Percentiles rank a stretch among this genome's conserved stretches.
Evolutionary conservation across 2,113 vertebrate genomes (phyloP).

Genomic region (Tricholaema leucomelas): DNA sequence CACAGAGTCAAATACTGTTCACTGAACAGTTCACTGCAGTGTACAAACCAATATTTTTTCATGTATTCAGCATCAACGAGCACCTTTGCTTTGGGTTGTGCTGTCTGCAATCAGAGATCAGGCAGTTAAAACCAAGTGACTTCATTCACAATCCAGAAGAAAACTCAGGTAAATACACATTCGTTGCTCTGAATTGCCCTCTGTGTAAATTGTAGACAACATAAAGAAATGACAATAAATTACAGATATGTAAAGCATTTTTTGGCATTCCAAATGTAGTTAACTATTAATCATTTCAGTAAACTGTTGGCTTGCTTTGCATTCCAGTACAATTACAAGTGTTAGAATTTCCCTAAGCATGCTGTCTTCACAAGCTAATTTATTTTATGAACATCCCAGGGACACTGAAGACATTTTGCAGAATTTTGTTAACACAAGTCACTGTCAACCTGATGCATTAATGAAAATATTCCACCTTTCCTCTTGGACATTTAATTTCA

Average conservation of each 20-base stretch:
- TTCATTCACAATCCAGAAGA: background rate
- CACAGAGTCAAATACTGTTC: background rate
- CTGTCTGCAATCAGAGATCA: background rate
- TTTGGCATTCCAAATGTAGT: constrained; percentile 45
- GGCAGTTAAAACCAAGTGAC: background rate
- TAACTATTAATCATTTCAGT: constrained; percentile 57
- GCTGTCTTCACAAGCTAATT: constrained; percentile 42
- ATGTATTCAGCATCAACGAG: background rate
- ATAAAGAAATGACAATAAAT: constrained; percentile 1
- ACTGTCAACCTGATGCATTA: background rate
- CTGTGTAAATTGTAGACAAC: background rate
- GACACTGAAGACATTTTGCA: constrained; percentile 2
- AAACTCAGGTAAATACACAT: background rate
- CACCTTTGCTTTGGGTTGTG: background rate
- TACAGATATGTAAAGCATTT: constrained; percentile 6
- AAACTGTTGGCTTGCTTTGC: constrained; percentile 50
- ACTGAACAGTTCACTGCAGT: background rate
- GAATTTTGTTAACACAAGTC: constrained; percentile 48
- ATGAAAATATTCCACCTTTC: constrained; percentile 41
- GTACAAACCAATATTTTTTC: background rate
- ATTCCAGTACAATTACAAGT: constrained; percentile 10
- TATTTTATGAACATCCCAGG: constrained; percentile 42
- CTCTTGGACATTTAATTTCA: constrained; percentile 9
- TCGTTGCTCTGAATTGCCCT: background rate
- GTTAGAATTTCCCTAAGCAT: constrained; percentile 37